Conservation (phyloP, 2,113 vertebrate genomes). For the Lepus europaeus region DNA sequence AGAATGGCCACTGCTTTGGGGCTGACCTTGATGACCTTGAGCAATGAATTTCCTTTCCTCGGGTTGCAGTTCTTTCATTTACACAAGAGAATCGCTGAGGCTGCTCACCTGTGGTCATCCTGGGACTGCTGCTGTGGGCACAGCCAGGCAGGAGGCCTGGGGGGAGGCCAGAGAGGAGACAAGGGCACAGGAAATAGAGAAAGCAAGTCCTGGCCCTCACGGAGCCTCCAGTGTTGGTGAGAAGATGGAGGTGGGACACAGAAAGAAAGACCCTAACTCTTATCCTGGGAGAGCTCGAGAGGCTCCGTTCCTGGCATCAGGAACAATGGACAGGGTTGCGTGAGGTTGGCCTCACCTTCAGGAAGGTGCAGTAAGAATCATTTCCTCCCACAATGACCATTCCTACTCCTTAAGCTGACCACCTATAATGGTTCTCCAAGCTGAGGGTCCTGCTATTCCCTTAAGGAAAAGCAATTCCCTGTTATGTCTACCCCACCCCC, state of each 20-base stretch:
- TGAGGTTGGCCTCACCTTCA: neutral
- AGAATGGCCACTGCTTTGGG: too few species aligned
- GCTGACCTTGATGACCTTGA: neutral
- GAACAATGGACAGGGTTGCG: rapidly evolving
- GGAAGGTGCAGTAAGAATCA: neutral
- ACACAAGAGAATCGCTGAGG: neutral
- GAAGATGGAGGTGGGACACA: neutral
- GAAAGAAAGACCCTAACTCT: neutral
- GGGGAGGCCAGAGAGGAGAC: too few species aligned
- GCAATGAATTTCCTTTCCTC: neutral
- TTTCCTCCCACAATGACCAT: neutral
- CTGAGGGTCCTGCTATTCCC: neutral
- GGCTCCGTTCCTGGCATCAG: neutral
- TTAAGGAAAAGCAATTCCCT: too few species aligned
- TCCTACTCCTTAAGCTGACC: neutral
- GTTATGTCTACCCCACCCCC: too few species aligned
- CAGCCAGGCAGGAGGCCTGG: neutral
- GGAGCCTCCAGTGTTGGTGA: neutral
- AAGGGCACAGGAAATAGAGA: neutral
- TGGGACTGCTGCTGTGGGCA: neutral
- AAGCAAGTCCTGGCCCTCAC: neutral
- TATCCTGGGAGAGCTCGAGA: neutral
- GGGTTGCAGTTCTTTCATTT: neutral
- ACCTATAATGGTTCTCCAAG: neutral
- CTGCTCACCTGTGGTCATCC: neutral